These are phyloP conservation scores for Tamias sibiricus DNA, from an alignment of 2,113 vertebrate genomes.

Conservation along the genomic window DNA sequence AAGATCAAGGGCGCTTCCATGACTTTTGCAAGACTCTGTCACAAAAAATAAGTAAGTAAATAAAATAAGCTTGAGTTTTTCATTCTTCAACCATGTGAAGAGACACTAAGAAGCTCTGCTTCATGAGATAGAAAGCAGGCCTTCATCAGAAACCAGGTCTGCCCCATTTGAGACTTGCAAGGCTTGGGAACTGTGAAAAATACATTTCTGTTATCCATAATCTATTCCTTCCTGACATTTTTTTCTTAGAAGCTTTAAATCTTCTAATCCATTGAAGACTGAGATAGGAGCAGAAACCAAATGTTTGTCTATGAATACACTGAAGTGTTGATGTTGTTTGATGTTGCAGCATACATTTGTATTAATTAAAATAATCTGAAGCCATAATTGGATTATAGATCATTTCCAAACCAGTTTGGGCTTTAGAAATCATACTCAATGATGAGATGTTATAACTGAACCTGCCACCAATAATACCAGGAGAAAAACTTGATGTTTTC, in stretches of 20 bases:
- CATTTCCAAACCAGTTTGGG: background rate
- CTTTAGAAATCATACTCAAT: background rate
- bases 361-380: background rate
- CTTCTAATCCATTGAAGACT: background rate
- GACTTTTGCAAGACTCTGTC: too few relatives aligned
- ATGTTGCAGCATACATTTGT: background rate
- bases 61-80: too few relatives aligned
- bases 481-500: background rate
- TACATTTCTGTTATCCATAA: background rate
- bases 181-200: background rate
- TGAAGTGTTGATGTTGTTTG: background rate
- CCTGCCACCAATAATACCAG: background rate
- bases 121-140: background rate
- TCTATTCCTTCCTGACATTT: background rate
- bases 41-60: too few relatives aligned
- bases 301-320: background rate
- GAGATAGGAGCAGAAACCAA: background rate
- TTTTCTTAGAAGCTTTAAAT: background rate
- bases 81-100: too few relatives aligned
- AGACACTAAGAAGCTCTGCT: too few relatives aligned
- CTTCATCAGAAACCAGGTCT: too few relatives aligned
- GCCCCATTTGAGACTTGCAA: background rate
- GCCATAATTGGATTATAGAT: background rate
- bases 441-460: background rate
- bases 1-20: too few relatives aligned